These are phyloP conservation scores for Ataeniobius toweri DNA, from an alignment of 2,797 vertebrate species.

Conservation along the genomic window DNA sequence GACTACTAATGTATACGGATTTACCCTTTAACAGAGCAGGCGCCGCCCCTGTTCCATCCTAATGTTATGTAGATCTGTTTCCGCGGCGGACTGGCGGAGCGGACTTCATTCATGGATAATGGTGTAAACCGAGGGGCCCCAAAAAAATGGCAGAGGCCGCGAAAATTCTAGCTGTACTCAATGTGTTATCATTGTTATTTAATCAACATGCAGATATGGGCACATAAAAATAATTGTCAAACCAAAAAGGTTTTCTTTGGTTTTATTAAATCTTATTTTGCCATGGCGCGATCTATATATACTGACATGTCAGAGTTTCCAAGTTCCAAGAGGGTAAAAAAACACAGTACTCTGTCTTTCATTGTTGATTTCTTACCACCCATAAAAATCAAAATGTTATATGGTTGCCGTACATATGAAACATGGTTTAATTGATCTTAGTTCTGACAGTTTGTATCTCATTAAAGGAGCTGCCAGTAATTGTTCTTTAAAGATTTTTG, in stretches of 20 bases:
- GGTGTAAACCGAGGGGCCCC: no score
- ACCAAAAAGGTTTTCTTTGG: background rate
- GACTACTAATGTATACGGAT: constrained; percentile 31
- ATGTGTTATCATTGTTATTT: no score
- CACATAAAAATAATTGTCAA: background rate
- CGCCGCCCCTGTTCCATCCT: accelerated
- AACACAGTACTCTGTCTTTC: background rate
- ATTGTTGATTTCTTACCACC: background rate
- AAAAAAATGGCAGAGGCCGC: background rate
- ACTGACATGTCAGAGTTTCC: background rate
- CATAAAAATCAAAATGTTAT: background rate
- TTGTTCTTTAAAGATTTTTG: background rate
- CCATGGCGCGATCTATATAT: background rate
- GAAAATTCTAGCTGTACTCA: no score
- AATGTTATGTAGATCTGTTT: constrained; percentile 28
- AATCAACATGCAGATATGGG: no score
- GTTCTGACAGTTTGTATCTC: background rate
- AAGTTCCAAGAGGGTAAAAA: background rate
- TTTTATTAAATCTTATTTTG: background rate
- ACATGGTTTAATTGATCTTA: background rate
- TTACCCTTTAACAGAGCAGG: accelerated
- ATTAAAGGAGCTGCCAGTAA: background rate
- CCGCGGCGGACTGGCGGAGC: background rate
- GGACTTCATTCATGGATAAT: background rate
- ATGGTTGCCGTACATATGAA: background rate